Percentiles rank a stretch among this genome's conserved stretches.
phyloP scores from a whole-genome alignment of 2,888 invertebrate species.

The Brenthis daphne region DNA sequence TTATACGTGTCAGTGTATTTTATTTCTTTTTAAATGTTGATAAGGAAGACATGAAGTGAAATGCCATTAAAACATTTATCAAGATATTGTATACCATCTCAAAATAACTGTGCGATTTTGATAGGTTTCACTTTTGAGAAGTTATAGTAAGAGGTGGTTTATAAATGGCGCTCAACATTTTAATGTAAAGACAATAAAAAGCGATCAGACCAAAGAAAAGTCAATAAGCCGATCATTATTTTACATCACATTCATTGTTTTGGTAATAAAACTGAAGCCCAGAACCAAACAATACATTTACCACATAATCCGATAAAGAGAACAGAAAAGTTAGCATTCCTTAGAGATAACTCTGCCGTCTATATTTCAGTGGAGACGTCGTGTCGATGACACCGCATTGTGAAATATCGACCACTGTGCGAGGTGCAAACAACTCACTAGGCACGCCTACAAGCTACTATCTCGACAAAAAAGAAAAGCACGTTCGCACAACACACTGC shows the following conservation, averaged over 20 bases:
- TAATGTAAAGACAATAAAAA: neutral
- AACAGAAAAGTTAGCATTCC: constrained; percentile 49
- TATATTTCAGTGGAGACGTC: constrained; percentile 53
- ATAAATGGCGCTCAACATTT: no score
- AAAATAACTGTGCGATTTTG: no score
- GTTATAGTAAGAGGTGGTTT: no score
- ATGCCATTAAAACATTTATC: no score
- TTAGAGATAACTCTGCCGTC: constrained; percentile 46
- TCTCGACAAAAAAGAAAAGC: constrained; percentile 67
- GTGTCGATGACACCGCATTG: constrained; percentile 67
- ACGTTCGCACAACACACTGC: constrained; percentile 56
- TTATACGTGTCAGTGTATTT: no score
- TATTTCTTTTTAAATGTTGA: no score
- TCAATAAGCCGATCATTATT: neutral
- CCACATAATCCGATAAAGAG: constrained; percentile 43
- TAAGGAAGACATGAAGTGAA: no score
- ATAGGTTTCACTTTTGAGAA: no score
- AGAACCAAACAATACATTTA: constrained; percentile 38
- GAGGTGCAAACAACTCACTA: constrained; percentile 79
- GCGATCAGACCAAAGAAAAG: neutral
- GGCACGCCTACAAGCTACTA: constrained; percentile 76
- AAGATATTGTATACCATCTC: no score
- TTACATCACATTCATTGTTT: constrained; percentile 20
- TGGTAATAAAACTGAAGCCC: constrained; percentile 33
- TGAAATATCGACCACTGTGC: constrained; percentile 78